Evolutionary conservation across 2,888 invertebrate genomes (phyloP), one percentile per base, ranked within the genome.

Genomic region (Volucella inanis): DNA sequence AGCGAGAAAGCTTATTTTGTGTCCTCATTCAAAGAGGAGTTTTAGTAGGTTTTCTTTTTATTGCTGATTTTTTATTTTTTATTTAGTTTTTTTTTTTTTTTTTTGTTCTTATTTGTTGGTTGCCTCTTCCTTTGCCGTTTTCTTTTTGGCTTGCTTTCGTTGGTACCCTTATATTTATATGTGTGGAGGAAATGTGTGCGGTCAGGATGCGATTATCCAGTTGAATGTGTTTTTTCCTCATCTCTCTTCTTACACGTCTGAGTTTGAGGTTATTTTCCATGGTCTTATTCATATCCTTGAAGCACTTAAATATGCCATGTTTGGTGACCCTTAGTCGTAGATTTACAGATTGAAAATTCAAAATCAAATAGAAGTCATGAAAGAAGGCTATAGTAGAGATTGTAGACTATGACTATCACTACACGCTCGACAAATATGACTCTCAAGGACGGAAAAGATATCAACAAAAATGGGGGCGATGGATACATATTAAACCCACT

Each of bases 241-340:
- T 45, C 61, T 10, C n/a, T 72, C 59, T 67, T 47, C 57, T 55
- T 38, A 10, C 31, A 15, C 41, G 62, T 62, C 61, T 78, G 62
- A 64, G 64, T 41, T 64, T 70, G 57, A 43, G 54, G 52, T 64
- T 38, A 57, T 55, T 38, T 54, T 55, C 62, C 12, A 77, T 72
- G 70, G 47, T 31, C 68, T 68, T 65, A 68, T 71, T 74, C 49
- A 57, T 77, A 77, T 67, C 70, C 61, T 65, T 59, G 59, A 70
- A 86, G 81, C 81, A 78, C 82, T 81, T 81, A 78, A 82, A 86
- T 70, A 64, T 86, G 78, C 86, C 86, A 86, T 86, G 77, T 77
- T 86, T 15, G 80, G 77, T 82, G 77, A 86, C 82, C 86, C 77
- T 78, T 14, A 59, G 72, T 77, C 76, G 77, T 81, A 81, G 76